phyloP scores from a whole-genome alignment of 2,113 vertebrate genomes.

The Sinocyclocheilus anshuiensis region DNA sequence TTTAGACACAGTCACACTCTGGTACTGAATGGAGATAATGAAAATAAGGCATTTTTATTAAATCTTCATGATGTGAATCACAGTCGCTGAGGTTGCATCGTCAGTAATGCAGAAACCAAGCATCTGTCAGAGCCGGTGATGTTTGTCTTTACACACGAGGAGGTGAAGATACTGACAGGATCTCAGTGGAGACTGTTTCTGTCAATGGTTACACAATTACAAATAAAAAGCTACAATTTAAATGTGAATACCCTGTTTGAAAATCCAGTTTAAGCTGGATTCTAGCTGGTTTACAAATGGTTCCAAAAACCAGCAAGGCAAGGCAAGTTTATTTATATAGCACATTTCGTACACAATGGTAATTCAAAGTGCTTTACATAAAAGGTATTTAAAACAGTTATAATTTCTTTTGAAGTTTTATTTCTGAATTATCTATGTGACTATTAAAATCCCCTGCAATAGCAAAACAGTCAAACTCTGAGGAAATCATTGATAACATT shows the following conservation, averaged over 20 bases:
- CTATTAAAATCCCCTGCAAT: no score
- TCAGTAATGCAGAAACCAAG: conserved; percentile 72
- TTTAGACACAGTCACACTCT: no score
- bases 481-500: no score
- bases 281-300: background rate
- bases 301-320: background rate
- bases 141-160: conserved; percentile 65
- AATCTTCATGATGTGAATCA: no score
- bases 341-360: no score
- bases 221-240: background rate
- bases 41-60: no score
- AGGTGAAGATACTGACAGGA: conserved; percentile 55
- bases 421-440: no score
- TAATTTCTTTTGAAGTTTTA: no score
- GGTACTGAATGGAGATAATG: background rate
- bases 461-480: no score
- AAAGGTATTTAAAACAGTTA: no score
- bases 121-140: conserved; percentile 53
- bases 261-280: background rate
- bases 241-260: background rate
- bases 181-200: background rate
- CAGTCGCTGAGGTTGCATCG: conserved; percentile 70
- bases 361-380: no score
- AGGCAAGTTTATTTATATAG: no score
- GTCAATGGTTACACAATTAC: background rate